Conservation (phyloP, 2,113 vertebrate species). For the Trachemys scripta region DNA sequence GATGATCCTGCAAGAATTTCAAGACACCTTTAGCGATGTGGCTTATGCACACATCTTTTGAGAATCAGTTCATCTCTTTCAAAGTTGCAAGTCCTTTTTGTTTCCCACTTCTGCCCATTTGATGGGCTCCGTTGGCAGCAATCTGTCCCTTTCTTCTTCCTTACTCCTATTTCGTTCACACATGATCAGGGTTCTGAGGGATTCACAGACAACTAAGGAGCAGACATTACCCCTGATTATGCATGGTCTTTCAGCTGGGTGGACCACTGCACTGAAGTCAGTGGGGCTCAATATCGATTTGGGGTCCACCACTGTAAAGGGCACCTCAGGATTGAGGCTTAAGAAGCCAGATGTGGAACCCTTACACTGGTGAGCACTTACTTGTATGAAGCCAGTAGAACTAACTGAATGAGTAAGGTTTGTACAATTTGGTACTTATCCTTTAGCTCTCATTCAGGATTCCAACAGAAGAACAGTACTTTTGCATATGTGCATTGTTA, state of each 20-base stretch:
- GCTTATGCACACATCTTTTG: neutral
- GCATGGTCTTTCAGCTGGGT: fast-evolving
- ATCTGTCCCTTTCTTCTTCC: neutral
- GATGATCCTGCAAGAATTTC: neutral
- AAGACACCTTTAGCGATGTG: neutral
- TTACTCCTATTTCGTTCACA: neutral
- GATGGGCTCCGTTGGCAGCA: neutral
- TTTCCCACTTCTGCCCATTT: neutral
- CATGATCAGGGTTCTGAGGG: neutral
- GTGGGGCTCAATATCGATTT: fast-evolving
- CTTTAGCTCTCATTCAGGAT: neutral
- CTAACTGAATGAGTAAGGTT: neutral
- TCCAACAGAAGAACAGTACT: fast-evolving
- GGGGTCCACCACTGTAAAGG: fast-evolving
- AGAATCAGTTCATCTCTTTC: neutral
- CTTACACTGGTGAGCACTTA: fast-evolving
- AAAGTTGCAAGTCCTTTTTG: neutral
- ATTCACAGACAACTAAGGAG: neutral
- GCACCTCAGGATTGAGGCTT: neutral
- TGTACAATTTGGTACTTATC: neutral
- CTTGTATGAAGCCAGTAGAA: neutral
- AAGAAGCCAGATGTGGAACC: fast-evolving
- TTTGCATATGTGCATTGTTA: neutral
- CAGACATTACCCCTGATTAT: neutral
- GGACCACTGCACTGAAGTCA: neutral